Evolutionary conservation across 1,140 invertebrate genomes (phyloP), one percentile per base, ranked within the genome.

Genomic region (Drosophila sucinea): DNA sequence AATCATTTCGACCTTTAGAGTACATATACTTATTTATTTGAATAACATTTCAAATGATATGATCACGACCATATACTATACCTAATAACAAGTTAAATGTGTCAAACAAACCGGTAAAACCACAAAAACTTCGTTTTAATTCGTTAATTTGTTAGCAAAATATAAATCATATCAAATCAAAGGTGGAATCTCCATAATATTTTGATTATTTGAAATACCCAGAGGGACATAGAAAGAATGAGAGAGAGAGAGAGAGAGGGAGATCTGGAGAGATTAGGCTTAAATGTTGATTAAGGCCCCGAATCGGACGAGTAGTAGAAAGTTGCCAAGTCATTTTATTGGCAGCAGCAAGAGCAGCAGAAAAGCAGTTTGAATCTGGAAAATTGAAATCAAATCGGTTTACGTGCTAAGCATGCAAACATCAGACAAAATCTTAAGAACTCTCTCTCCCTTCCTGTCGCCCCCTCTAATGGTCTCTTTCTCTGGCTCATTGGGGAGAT

Each of bases 301-400:
- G 61, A 47, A 64, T 25, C 32, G 71, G 56, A 27, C 27, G 25
- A 29, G 51, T 25, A 23, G 17, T 62, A 61, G 61, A 63, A 67
- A 69, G 71, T 75, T 67, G 64, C 72, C 60, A 61, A 62, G 23
- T 75, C 72, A 78, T 78, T 58, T 10, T 67, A 62, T 56, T 69
- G 78, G 55, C 44, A 51, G 23, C 23, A 51, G 4, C n/a, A 27
- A 8, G 23, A 51, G 44, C 6, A 51, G 44, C 7, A 51, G 44
- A 51, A 27, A 51, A 51, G 32, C 62, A 82, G 72, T 72, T 51
- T 79, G 87, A 91, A 91, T 90, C 87, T 89, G 83, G 81, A 80
- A 90, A 90, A 90, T 90, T 90, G 89, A 90, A 90, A 91, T 91
- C 89, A 90, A 90, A 90, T 91, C 89, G 81, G 66, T 81, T 91